Conservation (phyloP, 2,888 invertebrate genomes). For the Lysandra bellargus region DNA sequence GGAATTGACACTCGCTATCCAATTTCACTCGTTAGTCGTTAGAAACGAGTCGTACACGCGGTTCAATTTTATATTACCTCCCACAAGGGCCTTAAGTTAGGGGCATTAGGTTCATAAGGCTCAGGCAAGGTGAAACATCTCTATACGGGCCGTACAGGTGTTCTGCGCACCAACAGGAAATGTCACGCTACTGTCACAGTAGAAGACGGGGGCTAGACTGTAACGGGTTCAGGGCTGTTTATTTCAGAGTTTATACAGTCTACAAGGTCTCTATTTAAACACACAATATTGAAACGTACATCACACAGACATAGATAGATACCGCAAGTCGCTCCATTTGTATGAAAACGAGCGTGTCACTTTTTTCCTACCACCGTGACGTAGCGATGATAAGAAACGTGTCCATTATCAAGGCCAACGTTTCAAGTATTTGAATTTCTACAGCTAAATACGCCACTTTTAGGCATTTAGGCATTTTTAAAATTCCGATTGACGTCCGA, state of each 20-base stretch:
- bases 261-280: no score
- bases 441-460: no score
- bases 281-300: no score
- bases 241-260: neutral
- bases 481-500: no score
- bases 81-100: neutral
- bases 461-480: no score
- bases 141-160: neutral
- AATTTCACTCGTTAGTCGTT: conserved; percentile 38
- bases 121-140: neutral
- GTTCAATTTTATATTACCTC: neutral
- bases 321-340: no score
- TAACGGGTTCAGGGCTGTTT: neutral
- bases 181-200: neutral
- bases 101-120: neutral
- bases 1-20: conserved; percentile 40
- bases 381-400: no score
- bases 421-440: no score
- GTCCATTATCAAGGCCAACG: no score
- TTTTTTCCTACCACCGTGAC: no score
- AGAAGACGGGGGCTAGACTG: neutral
- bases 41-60: neutral
- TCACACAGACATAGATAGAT: no score
- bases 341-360: no score
- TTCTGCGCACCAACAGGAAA: neutral